Evolutionary conservation across 2,888 invertebrate genomes (phyloP), one percentile per base, ranked within the genome.

Genomic region (Dicycla oo): DNA sequence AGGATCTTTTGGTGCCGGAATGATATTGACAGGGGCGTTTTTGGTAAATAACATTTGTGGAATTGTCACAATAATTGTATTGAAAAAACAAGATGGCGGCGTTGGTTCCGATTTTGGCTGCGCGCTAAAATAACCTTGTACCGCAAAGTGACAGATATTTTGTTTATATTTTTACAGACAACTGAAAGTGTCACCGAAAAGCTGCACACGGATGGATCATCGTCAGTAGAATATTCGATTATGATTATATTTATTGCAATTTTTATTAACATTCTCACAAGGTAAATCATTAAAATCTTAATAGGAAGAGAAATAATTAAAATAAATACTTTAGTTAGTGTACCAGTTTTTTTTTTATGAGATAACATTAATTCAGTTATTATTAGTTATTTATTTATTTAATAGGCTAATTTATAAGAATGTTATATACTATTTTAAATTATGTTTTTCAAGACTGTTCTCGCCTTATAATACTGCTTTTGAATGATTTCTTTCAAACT

Each of bases 121-220:
- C n/a, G n/a, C n/a, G n/a, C n/a, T n/a, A n/a, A n/a, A n/a, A n/a
- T n/a, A n/a, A n/a, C n/a, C n/a, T n/a, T n/a, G n/a, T n/a, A n/a
- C n/a, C n/a, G n/a, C n/a, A 34, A 26, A 8, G 8, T 26, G 8
- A 26, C 0, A 20, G 13, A 2, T 18, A 13, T 26, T 26, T 56
- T 10, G 15, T 6, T 1, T 45, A 43, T 53, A 53, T 20, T 53
- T 83, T 83, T n/a, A 61, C 83, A 89, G 88, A 77, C 86, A 30
- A 56, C n/a, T 62, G 60, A 69, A 54, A 34, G 83, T 7, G 88
- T 86, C 0, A 76, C 86, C 4, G 89, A 83, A 58, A 87, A 86
- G 38, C 56, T 84, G 8, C 60, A 69, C 1, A 66, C 72, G 0
- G 72, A 5, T 4, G 61, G 70, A 49, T 74, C 73, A 7, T 67